Base-by-base conservation (phyloP, 2,113 vertebrate species). In the Ranitomeya variabilis region DNA sequence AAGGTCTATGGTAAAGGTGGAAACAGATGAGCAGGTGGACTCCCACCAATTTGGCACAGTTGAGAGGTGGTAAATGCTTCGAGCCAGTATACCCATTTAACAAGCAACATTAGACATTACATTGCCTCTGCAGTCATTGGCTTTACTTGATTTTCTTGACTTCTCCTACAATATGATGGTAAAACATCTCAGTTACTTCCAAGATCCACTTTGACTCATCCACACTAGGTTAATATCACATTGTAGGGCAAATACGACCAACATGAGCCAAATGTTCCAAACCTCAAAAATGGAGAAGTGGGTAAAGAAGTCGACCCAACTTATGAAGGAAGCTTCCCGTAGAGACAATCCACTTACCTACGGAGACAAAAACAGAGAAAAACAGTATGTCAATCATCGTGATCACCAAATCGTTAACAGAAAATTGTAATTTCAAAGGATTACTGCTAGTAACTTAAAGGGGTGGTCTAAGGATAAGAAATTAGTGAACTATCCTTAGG, bases 281-380 rank as follows among this genome's bases (percentile, higher is more conserved):
- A 59, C 78, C 55, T 80, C 54, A 80, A 18, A 18, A 57, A 13
- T 55, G 14, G 52, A 57, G 10, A 55, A 6, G 10, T 6, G 59
- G 55, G 19, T 62, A 60, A 16, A 80, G 14, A 31, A 2, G 31
- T 3, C 15, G 13, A 18, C 55, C 55, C 15, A 10, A 5, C 37
- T 26, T 31, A 16, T 31, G 0, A 4, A 16, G 16, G 2, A 16
- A 10, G 23, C 13, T 26, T 15, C 23, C n/a, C 12, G 15, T 3
- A 80, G 55, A 15, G 87, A 88, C 67, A 19, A 83, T 91, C 92
- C 92, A 95, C 95, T 96, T 96, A 96, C 95, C 95, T 96, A 94
- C 16, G 91, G 91, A 15, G 73, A 74, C 86, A 90, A 84, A 91
- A 52, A 86, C 81, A 64, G 52, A 59, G 82, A 15, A 54, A 59